Evolutionary conservation across 2,113 vertebrate genomes (phyloP).

Genomic region (Pogonocichla stellata): DNA sequence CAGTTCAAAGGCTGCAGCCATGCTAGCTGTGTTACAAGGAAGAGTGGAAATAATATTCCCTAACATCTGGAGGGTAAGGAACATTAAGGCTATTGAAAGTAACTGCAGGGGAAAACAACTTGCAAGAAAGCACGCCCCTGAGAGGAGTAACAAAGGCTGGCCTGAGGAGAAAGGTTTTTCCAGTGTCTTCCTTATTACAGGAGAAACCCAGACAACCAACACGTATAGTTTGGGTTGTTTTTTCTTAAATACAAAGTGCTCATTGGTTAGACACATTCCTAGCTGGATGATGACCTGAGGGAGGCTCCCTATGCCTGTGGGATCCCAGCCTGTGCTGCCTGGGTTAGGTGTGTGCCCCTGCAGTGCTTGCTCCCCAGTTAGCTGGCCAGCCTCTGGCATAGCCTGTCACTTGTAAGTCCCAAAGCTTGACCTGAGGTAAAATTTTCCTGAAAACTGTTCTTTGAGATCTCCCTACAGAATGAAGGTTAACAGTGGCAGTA

Average conservation of each 20-base stretch:
- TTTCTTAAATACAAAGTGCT: neutral
- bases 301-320: neutral
- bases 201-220: neutral
- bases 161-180: neutral
- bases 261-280: neutral
- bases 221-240: fast-evolving
- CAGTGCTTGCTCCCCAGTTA: neutral
- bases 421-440: neutral
- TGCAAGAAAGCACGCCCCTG: neutral
- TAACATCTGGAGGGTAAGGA: neutral
- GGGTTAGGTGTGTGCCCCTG: neutral
- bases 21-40: neutral
- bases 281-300: neutral
- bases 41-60: neutral
- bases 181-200: neutral
- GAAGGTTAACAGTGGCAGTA: neutral
- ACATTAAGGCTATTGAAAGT: neutral
- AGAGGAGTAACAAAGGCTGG: neutral
- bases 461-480: neutral
- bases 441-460: neutral
- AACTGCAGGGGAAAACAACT: neutral
- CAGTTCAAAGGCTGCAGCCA: neutral
- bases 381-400: neutral
- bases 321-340: neutral
- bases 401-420: neutral